Base-by-base conservation (phyloP, 2,113 vertebrate species). In the Neolamprologus sp. region DNA sequence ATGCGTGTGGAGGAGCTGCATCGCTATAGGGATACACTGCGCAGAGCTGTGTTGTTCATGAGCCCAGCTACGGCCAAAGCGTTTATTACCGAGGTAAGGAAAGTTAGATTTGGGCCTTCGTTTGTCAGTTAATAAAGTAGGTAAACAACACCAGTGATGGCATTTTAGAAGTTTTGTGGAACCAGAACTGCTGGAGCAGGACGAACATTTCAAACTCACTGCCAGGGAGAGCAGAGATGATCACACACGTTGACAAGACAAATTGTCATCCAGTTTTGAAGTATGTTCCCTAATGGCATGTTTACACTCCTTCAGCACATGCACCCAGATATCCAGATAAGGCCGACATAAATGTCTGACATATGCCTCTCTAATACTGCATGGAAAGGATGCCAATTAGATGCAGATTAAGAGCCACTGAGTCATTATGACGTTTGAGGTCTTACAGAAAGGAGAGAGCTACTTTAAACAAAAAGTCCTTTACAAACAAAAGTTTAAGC, bases 1-100 rank as follows among this genome's bases (percentile, higher is more conserved):
- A 97, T 99, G 98, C 96, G 98, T 8, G 98, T 99, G 94, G 99
- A 99, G 86, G 99, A 99, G 93, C 94, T 99, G 91, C 99, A 99
- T 91, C 98, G 98, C 85, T 99, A 99, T 92, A 94, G 99, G 85
- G 99, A 99, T 81, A 99, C 99, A 9, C 96, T 99, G 57, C 96
- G 99, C 75, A 92, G 99, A 71, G 99, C 99, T 4, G 97, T 99
- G 87, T 97, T 99, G 47, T 97, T 99, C 86, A 99, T 99, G 98
- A 99, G 98, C 87, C 98, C 99, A 10, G 96, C 96, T 1, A 98
- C 98, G 4, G 99, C 99, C 92, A 99, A 99, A 87, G 97, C 98
- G 9, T 99, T 99, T 87, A 98, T 99, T 91, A 97, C 98, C 5
- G 98, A 99, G 98, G 99, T 99, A 96, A 86, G 96, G 4, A 37